Percentiles rank a stretch among this genome's conserved stretches.
Evolutionary conservation across 1,140 invertebrate genomes (phyloP).

Genomic region (Neotoxoptera formosana): DNA sequence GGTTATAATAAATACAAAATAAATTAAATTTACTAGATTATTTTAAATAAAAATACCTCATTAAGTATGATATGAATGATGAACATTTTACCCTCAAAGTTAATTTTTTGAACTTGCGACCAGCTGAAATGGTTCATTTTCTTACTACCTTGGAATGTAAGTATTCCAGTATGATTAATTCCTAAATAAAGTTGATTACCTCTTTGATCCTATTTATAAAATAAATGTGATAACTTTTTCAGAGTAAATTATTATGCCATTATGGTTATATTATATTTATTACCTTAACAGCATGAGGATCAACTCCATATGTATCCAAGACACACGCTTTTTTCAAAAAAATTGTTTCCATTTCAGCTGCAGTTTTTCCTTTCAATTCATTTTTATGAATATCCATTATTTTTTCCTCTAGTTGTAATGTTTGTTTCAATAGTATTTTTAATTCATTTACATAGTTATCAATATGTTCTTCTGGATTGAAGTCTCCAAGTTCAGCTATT

Average conservation of each 20-base stretch:
- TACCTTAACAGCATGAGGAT: slow-evolving; percentile 98
- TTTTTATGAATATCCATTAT: slow-evolving; percentile 89
- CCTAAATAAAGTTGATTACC: slow-evolving; percentile 91
- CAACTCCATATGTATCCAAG: slow-evolving; percentile 95
- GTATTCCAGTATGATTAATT: slow-evolving; percentile 92
- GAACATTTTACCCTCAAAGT: slow-evolving; percentile 98
- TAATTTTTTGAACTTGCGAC: slow-evolving; percentile 94
- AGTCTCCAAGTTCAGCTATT: slow-evolving; percentile 93
- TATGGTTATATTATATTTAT: slow-evolving; percentile 58
- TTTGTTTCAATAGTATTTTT: slow-evolving; percentile 91
- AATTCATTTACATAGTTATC: slow-evolving; percentile 91
- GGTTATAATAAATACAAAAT: slow-evolving; percentile 23
- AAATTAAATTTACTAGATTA: not conserved
- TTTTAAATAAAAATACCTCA: slow-evolving; percentile 67
- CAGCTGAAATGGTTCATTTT: slow-evolving; percentile 95
- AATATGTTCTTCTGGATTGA: slow-evolving; percentile 86
- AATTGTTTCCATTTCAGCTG: slow-evolving; percentile 79
- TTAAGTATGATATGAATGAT: slow-evolving; percentile 86
- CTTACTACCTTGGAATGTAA: slow-evolving; percentile 92
- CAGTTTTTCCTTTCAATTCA: slow-evolving; percentile 75
- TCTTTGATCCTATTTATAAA: slow-evolving; percentile 79
- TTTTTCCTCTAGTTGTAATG: slow-evolving; percentile 86
- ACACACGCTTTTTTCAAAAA: slow-evolving; percentile 88
- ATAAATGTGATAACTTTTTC: slow-evolving; percentile 15
- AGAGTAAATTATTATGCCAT: slow-evolving; percentile 49